Evolutionary conservation across 2,888 invertebrate genomes (phyloP).

Genomic region (Amiota mariae): DNA sequence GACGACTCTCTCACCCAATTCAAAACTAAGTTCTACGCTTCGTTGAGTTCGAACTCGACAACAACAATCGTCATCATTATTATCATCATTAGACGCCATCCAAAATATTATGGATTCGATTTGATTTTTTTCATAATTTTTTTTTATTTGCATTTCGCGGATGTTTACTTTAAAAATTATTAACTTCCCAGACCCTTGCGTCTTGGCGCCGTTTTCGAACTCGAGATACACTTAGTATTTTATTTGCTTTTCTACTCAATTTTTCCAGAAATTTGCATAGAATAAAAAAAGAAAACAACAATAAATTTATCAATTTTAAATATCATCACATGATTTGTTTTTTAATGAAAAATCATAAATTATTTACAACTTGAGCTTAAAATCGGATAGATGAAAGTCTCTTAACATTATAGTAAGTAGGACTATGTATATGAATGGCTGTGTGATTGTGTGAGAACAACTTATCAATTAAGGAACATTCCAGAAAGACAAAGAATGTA

Average conservation of each 20-base stretch:
- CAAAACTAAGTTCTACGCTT: background rate
- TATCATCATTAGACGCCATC: background rate
- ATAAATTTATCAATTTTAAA: background rate
- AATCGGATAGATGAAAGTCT: background rate
- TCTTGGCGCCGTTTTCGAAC: background rate
- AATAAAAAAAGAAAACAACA: too few relatives aligned
- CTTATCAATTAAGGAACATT: too few relatives aligned
- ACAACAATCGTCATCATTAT: slow-evolving; percentile 2
- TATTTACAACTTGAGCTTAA: slow-evolving; percentile 8
- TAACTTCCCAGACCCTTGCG: background rate
- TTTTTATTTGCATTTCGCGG: background rate
- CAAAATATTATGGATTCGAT: background rate
- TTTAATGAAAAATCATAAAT: slow-evolving; percentile 5
- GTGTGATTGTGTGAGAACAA: too few relatives aligned
- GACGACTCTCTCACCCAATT: too few relatives aligned
- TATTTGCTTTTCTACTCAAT: background rate
- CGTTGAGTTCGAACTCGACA: background rate
- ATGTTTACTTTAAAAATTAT: slow-evolving; percentile 15
- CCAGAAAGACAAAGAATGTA: too few relatives aligned
- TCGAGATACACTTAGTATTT: background rate
- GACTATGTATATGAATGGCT: too few relatives aligned
- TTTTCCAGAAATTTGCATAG: slow-evolving; percentile 15
- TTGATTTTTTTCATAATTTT: background rate
- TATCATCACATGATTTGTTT: slow-evolving; percentile 22
- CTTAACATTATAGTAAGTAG: background rate